A percentile compares a stretch with the other conserved stretches of the same genome.
phyloP scores from a whole-genome alignment of 2,113 vertebrate species.

The Conger conger region DNA sequence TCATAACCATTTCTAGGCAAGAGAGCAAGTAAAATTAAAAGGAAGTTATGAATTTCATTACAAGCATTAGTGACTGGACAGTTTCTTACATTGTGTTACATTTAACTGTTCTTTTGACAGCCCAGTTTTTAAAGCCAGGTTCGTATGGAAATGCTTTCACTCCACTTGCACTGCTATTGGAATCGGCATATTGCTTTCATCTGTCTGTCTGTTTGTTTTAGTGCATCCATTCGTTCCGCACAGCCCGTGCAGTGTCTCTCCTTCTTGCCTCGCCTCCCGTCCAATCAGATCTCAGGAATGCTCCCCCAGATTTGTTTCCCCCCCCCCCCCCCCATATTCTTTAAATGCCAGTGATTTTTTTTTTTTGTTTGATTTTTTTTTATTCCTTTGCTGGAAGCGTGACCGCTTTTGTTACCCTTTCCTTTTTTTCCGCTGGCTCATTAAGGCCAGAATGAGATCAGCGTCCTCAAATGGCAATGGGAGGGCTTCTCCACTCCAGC shows the following conservation, averaged over 20 bases:
- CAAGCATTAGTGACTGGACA: conserved; percentile 88
- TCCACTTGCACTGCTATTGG: conserved; percentile 99
- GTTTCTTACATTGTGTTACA: conserved; percentile 99
- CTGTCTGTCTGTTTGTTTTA: conserved; percentile 87
- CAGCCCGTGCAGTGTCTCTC: conserved; percentile 89
- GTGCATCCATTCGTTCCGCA: conserved; percentile 87
- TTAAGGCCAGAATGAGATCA: conserved; percentile 14
- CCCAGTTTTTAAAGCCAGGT: conserved; percentile 99
- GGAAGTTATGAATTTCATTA: conserved; percentile 60
- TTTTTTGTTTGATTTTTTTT: neutral
- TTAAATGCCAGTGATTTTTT: neutral
- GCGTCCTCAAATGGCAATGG: conserved; percentile 6
- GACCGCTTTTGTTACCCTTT: neutral
- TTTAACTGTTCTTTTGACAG: conserved; percentile 99
- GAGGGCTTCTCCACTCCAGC: neutral
- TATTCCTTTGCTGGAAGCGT: neutral
- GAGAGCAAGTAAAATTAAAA: conserved; percentile 72
- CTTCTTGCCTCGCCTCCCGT: conserved; percentile 56
- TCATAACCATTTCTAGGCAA: conserved; percentile 60
- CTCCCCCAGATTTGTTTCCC: neutral
- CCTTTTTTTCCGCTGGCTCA: neutral
- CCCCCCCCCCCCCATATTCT: too few species aligned
- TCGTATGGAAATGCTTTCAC: conserved; percentile 99
- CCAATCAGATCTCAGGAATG: conserved; percentile 46
- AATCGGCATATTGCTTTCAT: conserved; percentile 96